phyloP scores from a whole-genome alignment of 1,140 invertebrate species.

The Macrosteles quadrilineatus region DNA sequence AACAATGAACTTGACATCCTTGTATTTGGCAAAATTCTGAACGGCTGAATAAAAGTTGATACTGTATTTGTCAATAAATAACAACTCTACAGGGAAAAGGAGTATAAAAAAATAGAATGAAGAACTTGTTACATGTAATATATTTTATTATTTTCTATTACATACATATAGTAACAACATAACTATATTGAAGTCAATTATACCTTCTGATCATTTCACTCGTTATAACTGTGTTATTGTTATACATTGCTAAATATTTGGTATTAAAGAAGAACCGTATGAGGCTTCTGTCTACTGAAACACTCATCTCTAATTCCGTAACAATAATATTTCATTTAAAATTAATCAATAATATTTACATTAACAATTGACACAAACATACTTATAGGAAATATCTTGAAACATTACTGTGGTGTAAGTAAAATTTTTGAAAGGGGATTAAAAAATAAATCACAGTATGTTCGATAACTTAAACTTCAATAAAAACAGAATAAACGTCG shows the following conservation, averaged over 20 bases:
- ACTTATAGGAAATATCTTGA: neutral
- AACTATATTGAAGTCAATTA: constrained; percentile 9
- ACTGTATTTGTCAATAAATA: too few relatives aligned
- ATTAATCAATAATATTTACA: constrained; percentile 12
- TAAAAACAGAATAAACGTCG: neutral
- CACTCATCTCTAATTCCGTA: constrained; percentile 11
- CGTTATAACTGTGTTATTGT: constrained; percentile 6
- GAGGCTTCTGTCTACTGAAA: neutral
- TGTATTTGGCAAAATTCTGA: too few relatives aligned
- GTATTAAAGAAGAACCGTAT: constrained; percentile 3
- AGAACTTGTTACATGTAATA: constrained; percentile 1
- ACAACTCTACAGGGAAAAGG: too few relatives aligned
- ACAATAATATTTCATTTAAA: constrained; percentile 1
- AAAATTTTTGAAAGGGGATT: neutral
- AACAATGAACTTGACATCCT: too few relatives aligned
- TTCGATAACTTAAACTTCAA: too few relatives aligned
- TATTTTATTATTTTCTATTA: constrained; percentile 3
- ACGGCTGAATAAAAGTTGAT: too few relatives aligned
- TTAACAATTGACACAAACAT: constrained; percentile 14
- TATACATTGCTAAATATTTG: constrained; percentile 15
- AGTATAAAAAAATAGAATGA: neutral
- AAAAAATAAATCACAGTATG: neutral
- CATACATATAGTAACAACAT: constrained; percentile 7
- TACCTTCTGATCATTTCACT: neutral
- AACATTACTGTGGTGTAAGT: neutral